A percentile compares a stretch with the other conserved stretches of the same genome.
These are phyloP conservation scores for Cyphomyrus discorhynchus DNA, from an alignment of 2,113 vertebrate genomes.

Conservation along the genomic window DNA sequence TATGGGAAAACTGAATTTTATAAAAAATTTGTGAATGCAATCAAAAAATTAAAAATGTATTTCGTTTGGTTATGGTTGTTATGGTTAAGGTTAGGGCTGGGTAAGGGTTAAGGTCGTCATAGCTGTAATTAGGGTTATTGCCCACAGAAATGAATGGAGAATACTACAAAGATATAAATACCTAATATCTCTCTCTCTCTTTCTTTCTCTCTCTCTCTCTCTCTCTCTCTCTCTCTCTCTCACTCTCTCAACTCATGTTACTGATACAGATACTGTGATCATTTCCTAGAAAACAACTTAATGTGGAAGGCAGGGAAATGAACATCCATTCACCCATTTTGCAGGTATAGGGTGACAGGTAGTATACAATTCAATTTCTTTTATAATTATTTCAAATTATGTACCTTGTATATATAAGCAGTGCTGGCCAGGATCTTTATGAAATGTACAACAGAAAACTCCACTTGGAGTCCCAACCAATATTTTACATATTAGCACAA, in stretches of 20 bases:
- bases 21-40: not conserved
- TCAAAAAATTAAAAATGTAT: not conserved
- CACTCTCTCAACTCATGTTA: not conserved
- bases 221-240: too few species aligned
- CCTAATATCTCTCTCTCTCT: not conserved
- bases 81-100: not conserved
- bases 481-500: not conserved
- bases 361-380: not conserved
- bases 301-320: not conserved
- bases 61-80: not conserved
- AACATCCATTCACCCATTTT: not conserved
- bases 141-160: not conserved
- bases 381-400: not conserved
- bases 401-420: not conserved
- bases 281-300: not conserved
- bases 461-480: not conserved
- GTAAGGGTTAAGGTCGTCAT: not conserved
- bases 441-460: not conserved
- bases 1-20: not conserved
- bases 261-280: not conserved
- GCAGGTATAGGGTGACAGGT: not conserved
- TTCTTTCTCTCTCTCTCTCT: not conserved
- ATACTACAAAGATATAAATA: not conserved
- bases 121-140: not conserved
- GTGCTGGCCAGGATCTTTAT: not conserved